Evolutionary conservation across 2,113 vertebrate species (phyloP).

Genomic region (Danio rerio): GRCz12tu NC_133195.1:20154501-20155000

Average conservation of each 20-base stretch:
- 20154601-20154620: slow-evolving; percentile 27
- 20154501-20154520: slow-evolving; percentile 44
- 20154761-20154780: no score
- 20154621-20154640: slow-evolving; percentile 14
- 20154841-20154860: no score
- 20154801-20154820: no score
- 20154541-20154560: slow-evolving; percentile 46
- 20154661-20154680: background rate
- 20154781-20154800: no score
- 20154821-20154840: no score
- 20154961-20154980: no score
- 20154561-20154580: slow-evolving; percentile 42
- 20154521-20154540: slow-evolving; percentile 51
- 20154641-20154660: slow-evolving; percentile 1
- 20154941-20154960: no score
- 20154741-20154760: background rate
- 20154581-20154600: slow-evolving; percentile 11
- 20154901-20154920: no score
- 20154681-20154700: slow-evolving; percentile 5
- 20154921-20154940: no score
- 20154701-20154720: background rate
- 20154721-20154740: background rate
- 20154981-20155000: no score
- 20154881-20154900: no score
- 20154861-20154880: no score